A percentile compares a stretch with the other conserved stretches of the same genome.
These are phyloP conservation scores for Acrossocheilus wenchowensis DNA, from an alignment of 2,797 vertebrate species.

Conservation along the genomic window DNA sequence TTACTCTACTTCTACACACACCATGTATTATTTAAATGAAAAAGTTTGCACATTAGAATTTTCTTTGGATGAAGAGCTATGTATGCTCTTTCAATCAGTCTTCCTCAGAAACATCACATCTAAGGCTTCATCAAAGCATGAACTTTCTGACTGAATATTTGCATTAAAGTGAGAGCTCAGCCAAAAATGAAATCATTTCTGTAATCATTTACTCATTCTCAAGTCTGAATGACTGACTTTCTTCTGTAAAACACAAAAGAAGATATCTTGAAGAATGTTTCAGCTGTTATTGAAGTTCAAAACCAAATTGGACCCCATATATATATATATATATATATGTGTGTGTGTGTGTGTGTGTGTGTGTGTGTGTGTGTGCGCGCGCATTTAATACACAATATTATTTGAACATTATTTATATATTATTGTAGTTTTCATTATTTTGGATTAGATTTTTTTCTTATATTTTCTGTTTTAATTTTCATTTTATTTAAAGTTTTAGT, in stretches of 20 bases:
- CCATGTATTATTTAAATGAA: slow-evolving; percentile 17
- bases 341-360: background rate
- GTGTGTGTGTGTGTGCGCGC: background rate
- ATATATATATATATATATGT: no score
- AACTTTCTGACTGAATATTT: background rate
- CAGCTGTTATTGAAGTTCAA: background rate
- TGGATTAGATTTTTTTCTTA: background rate
- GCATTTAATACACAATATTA: background rate
- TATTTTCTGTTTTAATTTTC: background rate
- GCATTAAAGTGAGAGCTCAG: background rate
- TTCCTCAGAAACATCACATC: slow-evolving; percentile 1
- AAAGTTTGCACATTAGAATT: background rate
- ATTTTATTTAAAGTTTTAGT: background rate
- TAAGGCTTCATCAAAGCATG: slow-evolving; percentile 2
- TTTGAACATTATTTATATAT: background rate
- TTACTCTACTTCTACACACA: background rate
- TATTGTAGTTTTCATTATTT: background rate
- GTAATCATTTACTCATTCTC: background rate
- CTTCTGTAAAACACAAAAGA: background rate
- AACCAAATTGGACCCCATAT: background rate
- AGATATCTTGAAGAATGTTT: background rate
- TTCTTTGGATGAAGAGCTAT: background rate
- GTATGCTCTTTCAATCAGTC: slow-evolving; percentile 2
- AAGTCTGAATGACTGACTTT: background rate
- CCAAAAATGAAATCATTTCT: background rate